Evolutionary conservation across 2,113 vertebrate genomes (phyloP).

Genomic region (Rhea americana): DNA sequence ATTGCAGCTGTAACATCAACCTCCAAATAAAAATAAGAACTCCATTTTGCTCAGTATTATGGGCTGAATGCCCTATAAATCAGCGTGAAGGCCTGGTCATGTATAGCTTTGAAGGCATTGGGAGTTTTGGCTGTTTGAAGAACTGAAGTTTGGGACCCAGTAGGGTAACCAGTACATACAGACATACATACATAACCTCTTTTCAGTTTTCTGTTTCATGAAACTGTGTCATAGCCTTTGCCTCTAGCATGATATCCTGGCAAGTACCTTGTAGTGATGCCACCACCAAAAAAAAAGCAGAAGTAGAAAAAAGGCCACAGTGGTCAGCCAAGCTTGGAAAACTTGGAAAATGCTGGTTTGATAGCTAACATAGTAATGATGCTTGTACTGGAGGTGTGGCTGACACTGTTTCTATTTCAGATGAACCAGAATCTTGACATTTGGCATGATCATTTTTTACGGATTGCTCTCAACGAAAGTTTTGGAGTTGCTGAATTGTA

Average conservation of each 20-base stretch:
- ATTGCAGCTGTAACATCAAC: conserved; percentile 19
- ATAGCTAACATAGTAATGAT: not conserved
- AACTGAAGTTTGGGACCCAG: not conserved
- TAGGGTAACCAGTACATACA: not conserved
- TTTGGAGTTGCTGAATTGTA: not conserved
- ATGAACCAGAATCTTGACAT: not conserved
- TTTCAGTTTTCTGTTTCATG: not conserved
- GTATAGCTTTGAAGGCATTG: not conserved
- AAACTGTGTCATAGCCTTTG: not conserved
- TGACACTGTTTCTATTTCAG: not conserved
- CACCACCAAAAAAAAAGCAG: not conserved
- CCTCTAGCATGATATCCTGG: accelerated
- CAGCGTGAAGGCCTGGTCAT: not conserved
- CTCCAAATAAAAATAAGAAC: not conserved
- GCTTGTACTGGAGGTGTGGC: not conserved
- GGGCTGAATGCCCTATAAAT: not conserved
- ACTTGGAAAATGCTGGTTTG: not conserved
- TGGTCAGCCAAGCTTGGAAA: not conserved
- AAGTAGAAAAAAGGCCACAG: not conserved
- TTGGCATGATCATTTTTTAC: not conserved
- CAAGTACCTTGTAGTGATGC: not conserved
- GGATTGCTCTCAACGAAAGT: accelerated
- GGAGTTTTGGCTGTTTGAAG: not conserved
- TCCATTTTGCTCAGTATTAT: not conserved
- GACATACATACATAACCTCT: not conserved